These are phyloP conservation scores for Battus philenor DNA, from an alignment of 1,140 invertebrate genomes.

Conservation along the genomic window DNA sequence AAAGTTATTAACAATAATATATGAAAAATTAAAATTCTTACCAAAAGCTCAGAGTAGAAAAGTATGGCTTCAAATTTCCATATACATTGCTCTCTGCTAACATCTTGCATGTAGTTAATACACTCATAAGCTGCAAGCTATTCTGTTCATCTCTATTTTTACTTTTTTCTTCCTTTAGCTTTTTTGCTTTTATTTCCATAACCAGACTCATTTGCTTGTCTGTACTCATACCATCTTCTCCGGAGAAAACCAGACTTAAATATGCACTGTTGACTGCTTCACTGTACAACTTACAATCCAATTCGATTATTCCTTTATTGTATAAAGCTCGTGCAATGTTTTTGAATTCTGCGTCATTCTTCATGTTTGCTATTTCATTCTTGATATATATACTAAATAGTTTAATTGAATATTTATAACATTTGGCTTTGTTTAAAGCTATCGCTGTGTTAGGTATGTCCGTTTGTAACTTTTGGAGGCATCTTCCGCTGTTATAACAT, in stretches of 20 bases:
- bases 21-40: no score
- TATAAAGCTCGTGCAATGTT: slow-evolving; percentile 57
- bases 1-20: no score
- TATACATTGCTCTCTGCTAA: slow-evolving; percentile 29
- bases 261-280: slow-evolving; percentile 47
- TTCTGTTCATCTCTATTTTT: slow-evolving; percentile 17
- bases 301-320: slow-evolving; percentile 59
- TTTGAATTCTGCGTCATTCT: slow-evolving; percentile 28
- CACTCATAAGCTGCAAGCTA: slow-evolving; percentile 39
- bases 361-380: slow-evolving; percentile 38
- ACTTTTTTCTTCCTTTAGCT: slow-evolving; percentile 30
- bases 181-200: slow-evolving; percentile 58
- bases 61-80: slow-evolving; percentile 43
- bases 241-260: slow-evolving; percentile 47
- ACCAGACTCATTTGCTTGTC: slow-evolving; percentile 59
- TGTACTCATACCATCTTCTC: slow-evolving; percentile 26
- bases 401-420: slow-evolving; percentile 46
- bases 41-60: slow-evolving; percentile 47
- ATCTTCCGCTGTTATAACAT: slow-evolving; percentile 46
- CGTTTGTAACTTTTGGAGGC: slow-evolving; percentile 44
- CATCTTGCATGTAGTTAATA: slow-evolving; percentile 34
- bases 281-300: slow-evolving; percentile 41
- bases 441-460: slow-evolving; percentile 57
- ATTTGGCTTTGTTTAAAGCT: slow-evolving; percentile 34
- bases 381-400: slow-evolving; percentile 51